Conservation (phyloP, 1,140 invertebrate species). For the Catajapyx aquilonaris region DNA sequence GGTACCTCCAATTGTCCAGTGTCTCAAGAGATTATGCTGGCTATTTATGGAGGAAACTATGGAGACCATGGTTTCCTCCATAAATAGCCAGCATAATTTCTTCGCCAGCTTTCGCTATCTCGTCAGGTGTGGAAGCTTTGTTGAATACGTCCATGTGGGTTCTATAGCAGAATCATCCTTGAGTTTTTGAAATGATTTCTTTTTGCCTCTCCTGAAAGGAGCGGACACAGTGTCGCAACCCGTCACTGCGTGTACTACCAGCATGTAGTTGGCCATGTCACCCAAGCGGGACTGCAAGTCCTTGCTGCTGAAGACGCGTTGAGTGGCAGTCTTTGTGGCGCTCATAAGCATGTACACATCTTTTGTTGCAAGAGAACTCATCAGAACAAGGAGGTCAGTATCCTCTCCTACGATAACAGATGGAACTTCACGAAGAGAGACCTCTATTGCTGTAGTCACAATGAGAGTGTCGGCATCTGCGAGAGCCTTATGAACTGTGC, state of each 20-base stretch:
- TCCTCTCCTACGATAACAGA: slow-evolving; percentile 8
- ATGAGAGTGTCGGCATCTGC: slow-evolving; percentile 6
- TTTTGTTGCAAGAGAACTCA: slow-evolving; percentile 6
- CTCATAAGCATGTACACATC: slow-evolving; percentile 6
- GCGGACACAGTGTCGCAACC: slow-evolving; percentile 6
- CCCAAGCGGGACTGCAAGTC: slow-evolving; percentile 1
- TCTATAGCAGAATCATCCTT: slow-evolving; percentile 3
- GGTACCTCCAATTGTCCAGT: background rate
- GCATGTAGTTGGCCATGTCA: slow-evolving; percentile 2
- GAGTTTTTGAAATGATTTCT: slow-evolving; percentile 5
- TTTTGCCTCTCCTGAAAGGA: slow-evolving; percentile 6
- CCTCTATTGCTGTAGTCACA: slow-evolving; percentile 5
- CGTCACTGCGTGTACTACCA: slow-evolving; percentile 7
- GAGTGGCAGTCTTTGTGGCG: slow-evolving; percentile 1
- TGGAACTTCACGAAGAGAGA: slow-evolving; percentile 5
- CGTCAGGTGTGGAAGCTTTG: background rate
- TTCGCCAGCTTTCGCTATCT: background rate
- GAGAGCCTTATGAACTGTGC: slow-evolving; percentile 6
- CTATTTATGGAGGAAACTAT: slow-evolving; percentile 1
- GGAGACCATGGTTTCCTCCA: too few relatives aligned
- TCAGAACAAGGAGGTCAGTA: slow-evolving; percentile 7
- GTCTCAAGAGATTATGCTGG: background rate
- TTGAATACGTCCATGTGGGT: background rate
- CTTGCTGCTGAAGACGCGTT: slow-evolving; percentile 6
- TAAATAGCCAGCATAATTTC: background rate